These are phyloP conservation scores for Micromesistius poutassou DNA, from an alignment of 2,797 vertebrate species.

Conservation along the genomic window DNA sequence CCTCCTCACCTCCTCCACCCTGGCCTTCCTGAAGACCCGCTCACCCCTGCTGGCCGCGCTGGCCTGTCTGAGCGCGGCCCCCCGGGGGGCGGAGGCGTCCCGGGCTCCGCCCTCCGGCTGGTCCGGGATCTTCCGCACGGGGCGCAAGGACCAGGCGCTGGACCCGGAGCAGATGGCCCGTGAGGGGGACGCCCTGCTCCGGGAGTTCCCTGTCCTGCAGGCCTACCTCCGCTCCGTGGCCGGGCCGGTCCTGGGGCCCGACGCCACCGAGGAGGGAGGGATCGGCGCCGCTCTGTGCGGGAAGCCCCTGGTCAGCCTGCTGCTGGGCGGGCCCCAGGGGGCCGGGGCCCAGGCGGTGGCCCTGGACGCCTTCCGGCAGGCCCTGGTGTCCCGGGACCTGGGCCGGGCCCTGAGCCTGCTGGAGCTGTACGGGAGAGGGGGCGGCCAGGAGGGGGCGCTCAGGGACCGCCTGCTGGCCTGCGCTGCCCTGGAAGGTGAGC, in stretches of 20 bases:
- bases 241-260: conserved; percentile 70
- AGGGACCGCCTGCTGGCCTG: conserved; percentile 85
- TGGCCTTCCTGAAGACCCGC: conserved; percentile 86
- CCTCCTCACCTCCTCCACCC: conserved; percentile 81
- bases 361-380: conserved; percentile 80
- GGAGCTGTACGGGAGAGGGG: conserved; percentile 78
- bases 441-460: conserved; percentile 71
- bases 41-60: conserved; percentile 80
- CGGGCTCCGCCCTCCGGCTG: conserved; percentile 65
- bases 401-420: conserved; percentile 77
- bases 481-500: conserved; percentile 81
- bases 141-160: conserved; percentile 81
- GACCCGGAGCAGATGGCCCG: conserved; percentile 82
- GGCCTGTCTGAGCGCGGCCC: conserved; percentile 79
- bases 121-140: conserved; percentile 86
- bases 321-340: conserved; percentile 83
- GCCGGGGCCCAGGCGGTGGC: conserved; percentile 68
- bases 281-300: conserved; percentile 77
- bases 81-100: conserved; percentile 67
- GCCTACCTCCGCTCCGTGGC: conserved; percentile 79
- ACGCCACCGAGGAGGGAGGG: conserved; percentile 50
- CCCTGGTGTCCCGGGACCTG: conserved; percentile 77
- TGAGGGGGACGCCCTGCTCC: conserved; percentile 83
- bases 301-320: conserved; percentile 70
- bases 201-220: conserved; percentile 81